Conservation (phyloP, 2,888 invertebrate species). For the Drosophila imparisetae region DNA sequence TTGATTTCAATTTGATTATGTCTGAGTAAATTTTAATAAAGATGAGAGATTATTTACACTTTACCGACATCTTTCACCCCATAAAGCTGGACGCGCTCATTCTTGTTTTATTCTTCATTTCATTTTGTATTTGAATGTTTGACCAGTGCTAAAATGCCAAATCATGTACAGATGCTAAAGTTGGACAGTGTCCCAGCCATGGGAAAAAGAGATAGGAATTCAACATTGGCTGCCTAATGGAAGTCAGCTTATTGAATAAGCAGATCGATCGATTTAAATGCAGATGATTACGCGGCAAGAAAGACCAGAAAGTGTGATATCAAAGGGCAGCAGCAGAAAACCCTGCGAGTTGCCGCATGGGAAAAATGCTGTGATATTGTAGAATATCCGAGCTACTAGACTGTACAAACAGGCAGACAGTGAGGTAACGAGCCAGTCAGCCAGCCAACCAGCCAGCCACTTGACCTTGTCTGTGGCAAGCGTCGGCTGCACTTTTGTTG, state of each 20-base stretch:
- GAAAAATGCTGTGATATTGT: conserved; percentile 38
- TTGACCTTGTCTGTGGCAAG: conserved; percentile 69
- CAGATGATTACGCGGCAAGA: conserved; percentile 63
- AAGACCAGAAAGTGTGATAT: conserved; percentile 27
- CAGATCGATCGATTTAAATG: conserved; percentile 66
- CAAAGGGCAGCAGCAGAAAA: background rate
- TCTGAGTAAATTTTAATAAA: background rate
- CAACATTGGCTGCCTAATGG: conserved; percentile 59
- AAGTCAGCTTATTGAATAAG: conserved; percentile 43
- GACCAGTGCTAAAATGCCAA: conserved; percentile 55
- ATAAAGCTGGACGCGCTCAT: background rate
- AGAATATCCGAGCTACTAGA: conserved; percentile 22
- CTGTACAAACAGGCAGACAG: conserved; percentile 29
- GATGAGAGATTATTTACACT: background rate
- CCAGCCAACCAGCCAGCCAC: conserved; percentile 37
- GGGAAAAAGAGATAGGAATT: conserved; percentile 18
- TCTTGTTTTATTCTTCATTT: conserved; percentile 13
- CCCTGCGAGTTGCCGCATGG: conserved; percentile 34
- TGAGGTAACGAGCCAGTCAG: conserved; percentile 17
- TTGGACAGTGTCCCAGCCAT: conserved; percentile 69
- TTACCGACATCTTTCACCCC: background rate
- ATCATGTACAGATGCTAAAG: conserved; percentile 61
- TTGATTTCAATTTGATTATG: background rate
- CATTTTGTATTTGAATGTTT: conserved; percentile 13
- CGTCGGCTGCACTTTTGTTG: conserved; percentile 53